These are phyloP conservation scores for Eustalomyia histrio DNA, from an alignment of 2,888 invertebrate genomes.

Conservation along the genomic window DNA sequence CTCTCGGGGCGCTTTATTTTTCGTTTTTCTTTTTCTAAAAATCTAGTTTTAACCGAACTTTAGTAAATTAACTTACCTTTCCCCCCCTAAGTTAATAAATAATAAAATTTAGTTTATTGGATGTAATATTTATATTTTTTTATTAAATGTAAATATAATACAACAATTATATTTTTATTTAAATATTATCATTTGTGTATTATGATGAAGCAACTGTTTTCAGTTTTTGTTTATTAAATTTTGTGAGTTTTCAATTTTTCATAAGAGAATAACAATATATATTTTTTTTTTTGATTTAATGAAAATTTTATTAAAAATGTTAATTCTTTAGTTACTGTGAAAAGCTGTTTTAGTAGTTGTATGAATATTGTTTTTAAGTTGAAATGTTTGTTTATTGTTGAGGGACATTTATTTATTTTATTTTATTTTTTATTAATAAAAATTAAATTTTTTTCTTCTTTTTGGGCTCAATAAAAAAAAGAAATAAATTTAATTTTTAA, in stretches of 20 bases:
- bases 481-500: conserved; percentile 44
- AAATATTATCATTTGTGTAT: neutral
- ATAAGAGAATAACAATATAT: conserved; percentile 55
- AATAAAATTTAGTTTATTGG: neutral
- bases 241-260: conserved; percentile 34
- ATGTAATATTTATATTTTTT: conserved; percentile 2
- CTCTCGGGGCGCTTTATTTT: too few relatives aligned
- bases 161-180: neutral
- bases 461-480: conserved; percentile 56
- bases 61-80: too few relatives aligned
- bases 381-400: neutral
- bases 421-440: neutral
- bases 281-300: conserved; percentile 8
- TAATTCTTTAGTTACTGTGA: conserved; percentile 23
- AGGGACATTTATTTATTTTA: conserved; percentile 1
- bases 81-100: neutral
- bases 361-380: neutral
- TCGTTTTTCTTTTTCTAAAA: too few relatives aligned
- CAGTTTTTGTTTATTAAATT: conserved; percentile 18
- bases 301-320: conserved; percentile 9
- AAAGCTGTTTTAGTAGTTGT: conserved; percentile 45
- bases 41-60: too few relatives aligned
- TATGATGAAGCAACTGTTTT: conserved; percentile 56
- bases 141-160: neutral
- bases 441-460: conserved; percentile 41